These are phyloP conservation scores for Seriola quinqueradiata DNA, from an alignment of 2,113 vertebrate genomes.

Conservation along the genomic window DNA sequence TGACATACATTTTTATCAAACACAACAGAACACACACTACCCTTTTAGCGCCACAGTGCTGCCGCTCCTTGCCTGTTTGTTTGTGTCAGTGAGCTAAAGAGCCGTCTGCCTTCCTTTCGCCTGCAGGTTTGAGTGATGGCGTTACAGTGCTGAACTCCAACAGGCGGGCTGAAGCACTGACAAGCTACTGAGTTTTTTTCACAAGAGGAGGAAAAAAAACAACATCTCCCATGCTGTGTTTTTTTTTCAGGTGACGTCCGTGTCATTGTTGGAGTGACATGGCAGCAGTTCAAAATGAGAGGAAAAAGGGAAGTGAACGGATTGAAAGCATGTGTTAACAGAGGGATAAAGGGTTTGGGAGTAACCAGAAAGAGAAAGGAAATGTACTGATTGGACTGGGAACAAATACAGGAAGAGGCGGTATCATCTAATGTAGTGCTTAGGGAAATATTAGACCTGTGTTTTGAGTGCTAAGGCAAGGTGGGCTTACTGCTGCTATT, in stretches of 20 bases:
- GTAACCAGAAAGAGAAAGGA: conserved; percentile 17
- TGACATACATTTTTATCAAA: not conserved
- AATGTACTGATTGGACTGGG: conserved; percentile 21
- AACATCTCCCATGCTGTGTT: not conserved
- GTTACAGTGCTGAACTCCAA: conserved; percentile 4
- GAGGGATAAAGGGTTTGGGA: conserved; percentile 27
- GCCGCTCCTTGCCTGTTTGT: not conserved
- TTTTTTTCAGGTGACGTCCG: not conserved
- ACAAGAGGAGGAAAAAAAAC: not conserved
- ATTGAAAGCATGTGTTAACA: not conserved
- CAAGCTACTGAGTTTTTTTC: not conserved
- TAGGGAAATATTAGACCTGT: conserved; percentile 30
- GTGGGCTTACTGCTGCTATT: conserved; percentile 41
- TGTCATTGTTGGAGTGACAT: not conserved
- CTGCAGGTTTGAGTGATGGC: not conserved
- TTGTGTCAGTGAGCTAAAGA: conserved; percentile 4
- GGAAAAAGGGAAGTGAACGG: conserved; percentile 7
- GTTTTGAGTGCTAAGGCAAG: conserved; percentile 9
- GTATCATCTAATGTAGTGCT: conserved; percentile 13
- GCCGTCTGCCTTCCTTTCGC: not conserved
- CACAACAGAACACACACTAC: not conserved
- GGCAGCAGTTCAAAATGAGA: conserved; percentile 3
- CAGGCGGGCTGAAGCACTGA: not conserved
- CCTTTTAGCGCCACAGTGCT: not conserved
- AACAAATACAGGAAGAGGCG: conserved; percentile 31